Evolutionary conservation across 1,140 invertebrate species (phyloP), one percentile per base, ranked within the genome.

Genomic region (Yoshiicerus persimilis): DNA sequence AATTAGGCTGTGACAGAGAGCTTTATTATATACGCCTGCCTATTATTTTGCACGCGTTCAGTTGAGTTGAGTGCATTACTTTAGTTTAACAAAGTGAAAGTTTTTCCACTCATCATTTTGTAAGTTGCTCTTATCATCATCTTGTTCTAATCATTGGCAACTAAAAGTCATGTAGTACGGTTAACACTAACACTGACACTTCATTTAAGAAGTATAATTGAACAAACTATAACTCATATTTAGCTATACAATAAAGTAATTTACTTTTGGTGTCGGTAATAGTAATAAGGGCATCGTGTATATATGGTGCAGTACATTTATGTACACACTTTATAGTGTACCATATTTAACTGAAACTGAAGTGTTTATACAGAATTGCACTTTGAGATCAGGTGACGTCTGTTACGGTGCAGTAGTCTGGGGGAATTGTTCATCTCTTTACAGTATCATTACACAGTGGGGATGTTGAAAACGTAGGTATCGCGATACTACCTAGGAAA

Each of bases 1-100:
- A 86, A 86, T 86, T 86, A 86, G 84, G 84, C 47, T 86, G 84
- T 86, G 84, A 86, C 84, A 86, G 84, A 86, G 84, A 86, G 84
- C 41, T 86, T 23, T 64, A 86, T 56, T 27, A 62, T 84, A 84
- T 32, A 84, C 75, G 75, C 75, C 75, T 80, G 75, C 32, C 75
- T 80, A 80, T 80, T 80, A 80, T 80, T 80, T 34, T 38, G 75
- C 30, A 80, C 75, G 75, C 75, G 30, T 34, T 36, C 16, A 34
- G 16, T 25, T 27, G 64, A 70, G 64, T 70, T 70, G 25, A 36
- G 75, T 80, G 75, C 75, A 80, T n/a, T 80, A 36, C 75, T 80
- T 80, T 80, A n/a, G n/a, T n/a, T n/a, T n/a, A n/a, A n/a, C n/a
- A 80, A 80, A 80, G 75, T 80, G 75, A 80, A 80, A 80, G 75